These are phyloP conservation scores for Pagrus major DNA, from an alignment of 2,113 vertebrate species.

Conservation along the genomic window DNA sequence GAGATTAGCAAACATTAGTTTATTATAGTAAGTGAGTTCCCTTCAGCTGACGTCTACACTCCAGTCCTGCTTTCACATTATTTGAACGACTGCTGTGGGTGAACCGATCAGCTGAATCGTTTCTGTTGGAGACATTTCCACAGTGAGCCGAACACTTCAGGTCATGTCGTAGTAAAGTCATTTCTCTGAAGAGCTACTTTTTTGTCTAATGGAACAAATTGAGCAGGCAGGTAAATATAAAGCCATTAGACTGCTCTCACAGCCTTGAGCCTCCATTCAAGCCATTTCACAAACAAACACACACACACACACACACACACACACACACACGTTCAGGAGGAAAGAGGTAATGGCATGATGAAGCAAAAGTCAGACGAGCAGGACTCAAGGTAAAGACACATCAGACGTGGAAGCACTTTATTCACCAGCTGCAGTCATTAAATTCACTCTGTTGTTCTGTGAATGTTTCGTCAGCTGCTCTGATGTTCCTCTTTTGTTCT, in stretches of 20 bases:
- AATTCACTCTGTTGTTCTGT: no score
- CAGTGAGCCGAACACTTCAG: not conserved
- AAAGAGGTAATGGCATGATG: conserved; percentile 25
- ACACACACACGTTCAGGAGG: not conserved
- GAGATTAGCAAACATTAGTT: no score
- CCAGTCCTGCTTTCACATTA: no score
- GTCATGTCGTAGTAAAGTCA: not conserved
- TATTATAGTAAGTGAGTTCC: no score
- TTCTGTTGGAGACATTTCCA: not conserved
- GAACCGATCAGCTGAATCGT: not conserved
- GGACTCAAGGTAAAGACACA: conserved; percentile 16
- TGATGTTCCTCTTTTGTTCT: no score
- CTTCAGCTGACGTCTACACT: no score
- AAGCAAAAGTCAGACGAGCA: not conserved
- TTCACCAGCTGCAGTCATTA: not conserved
- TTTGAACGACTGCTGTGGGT: no score
- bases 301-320: not conserved
- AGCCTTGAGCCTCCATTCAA: conserved; percentile 33
- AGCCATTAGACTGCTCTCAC: conserved; percentile 35
- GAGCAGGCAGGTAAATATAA: conserved; percentile 46
- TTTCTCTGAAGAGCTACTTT: not conserved
- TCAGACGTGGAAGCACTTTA: conserved; percentile 17
- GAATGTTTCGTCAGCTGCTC: no score
- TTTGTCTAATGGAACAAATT: conserved; percentile 42
- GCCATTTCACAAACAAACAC: conserved; percentile 9